These are phyloP conservation scores for Tenthredo livida DNA, from an alignment of 2,888 invertebrate genomes.

Conservation along the genomic window DNA sequence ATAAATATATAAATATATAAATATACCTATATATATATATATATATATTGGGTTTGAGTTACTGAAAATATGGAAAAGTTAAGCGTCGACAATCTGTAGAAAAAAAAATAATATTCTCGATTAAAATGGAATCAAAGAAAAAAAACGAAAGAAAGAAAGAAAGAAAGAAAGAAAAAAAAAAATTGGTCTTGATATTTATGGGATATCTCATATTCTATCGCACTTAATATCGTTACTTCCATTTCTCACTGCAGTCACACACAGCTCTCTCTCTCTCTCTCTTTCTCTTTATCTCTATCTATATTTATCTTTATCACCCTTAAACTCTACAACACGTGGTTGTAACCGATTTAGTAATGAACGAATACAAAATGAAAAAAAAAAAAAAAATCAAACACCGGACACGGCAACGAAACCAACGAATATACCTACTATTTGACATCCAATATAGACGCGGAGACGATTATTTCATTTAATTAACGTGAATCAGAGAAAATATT, in stretches of 20 bases:
- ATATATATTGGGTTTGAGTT: background rate
- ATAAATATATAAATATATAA: background rate
- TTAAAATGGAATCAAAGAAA: conserved; percentile 27
- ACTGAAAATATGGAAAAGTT: conserved; percentile 72
- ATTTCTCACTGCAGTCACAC: background rate
- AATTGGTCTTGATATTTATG: background rate
- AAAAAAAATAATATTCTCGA: conserved; percentile 57
- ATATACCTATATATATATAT: too few relatives aligned
- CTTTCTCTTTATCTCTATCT: background rate
- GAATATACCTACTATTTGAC: background rate
- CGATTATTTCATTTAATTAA: background rate
- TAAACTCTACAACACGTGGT: background rate
- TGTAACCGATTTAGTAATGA: background rate
- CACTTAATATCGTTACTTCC: background rate
- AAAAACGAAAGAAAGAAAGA: background rate
- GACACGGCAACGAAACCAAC: conserved; percentile 8
- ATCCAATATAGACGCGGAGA: background rate
- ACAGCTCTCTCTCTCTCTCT: background rate
- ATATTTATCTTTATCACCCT: background rate
- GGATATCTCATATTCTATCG: background rate
- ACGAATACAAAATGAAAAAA: background rate
- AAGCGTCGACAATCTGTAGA: conserved; percentile 77
- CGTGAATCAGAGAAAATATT: conserved; percentile 13
- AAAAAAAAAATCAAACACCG: background rate
- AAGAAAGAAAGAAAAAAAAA: too few relatives aligned